Evolutionary conservation across 1,140 invertebrate species (phyloP).

Genomic region (Drosophila aff.): DNA sequence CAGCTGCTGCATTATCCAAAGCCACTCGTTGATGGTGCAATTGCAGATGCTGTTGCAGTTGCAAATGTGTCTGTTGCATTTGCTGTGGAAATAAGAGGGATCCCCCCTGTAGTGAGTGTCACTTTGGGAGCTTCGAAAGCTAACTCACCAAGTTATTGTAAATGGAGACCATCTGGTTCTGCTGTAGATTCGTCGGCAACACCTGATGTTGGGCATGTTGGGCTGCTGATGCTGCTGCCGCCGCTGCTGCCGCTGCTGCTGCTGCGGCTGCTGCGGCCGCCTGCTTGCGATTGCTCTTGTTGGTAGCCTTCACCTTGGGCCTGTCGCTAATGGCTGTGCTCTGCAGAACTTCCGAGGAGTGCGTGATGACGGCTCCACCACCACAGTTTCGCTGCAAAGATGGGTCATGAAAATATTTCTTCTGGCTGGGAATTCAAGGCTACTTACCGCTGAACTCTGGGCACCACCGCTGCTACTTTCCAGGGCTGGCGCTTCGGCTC

Average conservation of each 20-base stretch:
- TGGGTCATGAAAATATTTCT: background rate
- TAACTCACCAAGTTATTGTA: conserved; percentile 79
- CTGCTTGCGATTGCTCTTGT: conserved; percentile 91
- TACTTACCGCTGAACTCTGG: conserved; percentile 55
- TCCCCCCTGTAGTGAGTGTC: background rate
- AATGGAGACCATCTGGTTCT: conserved; percentile 84
- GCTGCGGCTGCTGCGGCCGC: conserved; percentile 64
- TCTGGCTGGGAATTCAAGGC: background rate
- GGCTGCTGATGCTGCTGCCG: conserved; percentile 48
- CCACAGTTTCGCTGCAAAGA: conserved; percentile 54
- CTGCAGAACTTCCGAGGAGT: conserved; percentile 86
- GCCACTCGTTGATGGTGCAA: conserved; percentile 60
- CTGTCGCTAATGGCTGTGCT: conserved; percentile 92
- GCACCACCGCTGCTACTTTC: conserved; percentile 39
- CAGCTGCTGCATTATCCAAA: conserved; percentile 47
- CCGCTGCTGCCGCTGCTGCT: conserved; percentile 48
- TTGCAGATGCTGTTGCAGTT: conserved; percentile 65
- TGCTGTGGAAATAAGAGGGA: conserved; percentile 13
- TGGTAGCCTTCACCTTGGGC: conserved; percentile 91
- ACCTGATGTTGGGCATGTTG: conserved; percentile 51
- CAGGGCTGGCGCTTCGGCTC: conserved; percentile 32
- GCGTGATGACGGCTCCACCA: conserved; percentile 78
- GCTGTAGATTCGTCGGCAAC: conserved; percentile 62
- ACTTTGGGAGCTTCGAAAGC: too few species aligned
- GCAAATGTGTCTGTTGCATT: conserved; percentile 63